Percentiles rank a stretch among this genome's conserved stretches.
phyloP scores from a whole-genome alignment of 2,113 vertebrate species.

The Xiphophorus maculatus region DNA sequence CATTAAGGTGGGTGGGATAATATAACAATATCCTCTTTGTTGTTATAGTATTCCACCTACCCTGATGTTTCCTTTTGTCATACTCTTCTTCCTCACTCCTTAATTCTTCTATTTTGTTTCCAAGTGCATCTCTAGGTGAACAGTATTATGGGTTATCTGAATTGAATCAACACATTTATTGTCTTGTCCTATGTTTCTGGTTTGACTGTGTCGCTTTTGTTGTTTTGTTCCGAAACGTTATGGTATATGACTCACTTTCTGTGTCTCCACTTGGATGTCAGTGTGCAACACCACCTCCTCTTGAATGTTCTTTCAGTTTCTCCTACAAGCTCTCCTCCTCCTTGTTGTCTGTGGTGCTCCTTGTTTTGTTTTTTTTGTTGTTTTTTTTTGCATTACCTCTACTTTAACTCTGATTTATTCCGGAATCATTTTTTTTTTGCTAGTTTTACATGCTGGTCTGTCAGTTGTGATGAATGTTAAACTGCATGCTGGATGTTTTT shows the following conservation, averaged over 20 bases:
- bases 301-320: constrained; percentile 44
- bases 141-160: constrained; percentile 52
- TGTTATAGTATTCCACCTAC: constrained; percentile 99
- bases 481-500: constrained; percentile 92
- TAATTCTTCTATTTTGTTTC: constrained; percentile 39
- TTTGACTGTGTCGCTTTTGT: constrained; percentile 53
- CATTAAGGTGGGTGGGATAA: constrained; percentile 99
- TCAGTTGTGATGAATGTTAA: constrained; percentile 90
- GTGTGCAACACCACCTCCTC: constrained; percentile 52
- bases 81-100: constrained; percentile 71
- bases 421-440: constrained; percentile 61
- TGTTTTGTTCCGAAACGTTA: constrained; percentile 47
- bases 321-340: constrained; percentile 12
- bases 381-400: constrained; percentile 59
- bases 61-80: constrained; percentile 96
- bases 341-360: constrained; percentile 47
- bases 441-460: constrained; percentile 85
- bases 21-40: constrained; percentile 96
- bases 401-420: constrained; percentile 44
- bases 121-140: constrained; percentile 60
- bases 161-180: constrained; percentile 51
- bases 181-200: constrained; percentile 55
- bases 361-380: neutral
- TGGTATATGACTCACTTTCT: constrained; percentile 41
- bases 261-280: constrained; percentile 57